These are phyloP conservation scores for Delichon dasypus DNA, from an alignment of 2,797 vertebrate species.

Conservation along the genomic window DNA sequence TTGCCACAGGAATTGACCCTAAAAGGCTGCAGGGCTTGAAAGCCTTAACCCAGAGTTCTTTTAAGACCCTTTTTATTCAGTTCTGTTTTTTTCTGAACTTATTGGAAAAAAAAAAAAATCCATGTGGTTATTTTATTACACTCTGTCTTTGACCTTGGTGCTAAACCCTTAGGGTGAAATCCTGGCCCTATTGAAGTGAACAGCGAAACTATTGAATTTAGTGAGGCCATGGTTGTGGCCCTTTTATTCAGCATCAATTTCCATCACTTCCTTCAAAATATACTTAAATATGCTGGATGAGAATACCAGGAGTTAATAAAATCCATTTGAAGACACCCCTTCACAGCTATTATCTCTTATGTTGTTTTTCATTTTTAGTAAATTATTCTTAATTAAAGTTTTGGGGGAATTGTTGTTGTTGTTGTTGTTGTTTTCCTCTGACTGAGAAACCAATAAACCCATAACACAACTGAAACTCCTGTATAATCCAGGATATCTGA, in stretches of 20 bases:
- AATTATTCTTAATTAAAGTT: not conserved
- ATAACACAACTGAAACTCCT: not conserved
- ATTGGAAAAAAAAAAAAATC: not conserved
- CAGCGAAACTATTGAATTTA: not conserved
- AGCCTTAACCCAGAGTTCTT: not conserved
- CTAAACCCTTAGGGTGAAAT: conserved; percentile 21
- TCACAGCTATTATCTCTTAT: not conserved
- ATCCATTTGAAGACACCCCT: not conserved
- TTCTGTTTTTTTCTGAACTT: not conserved
- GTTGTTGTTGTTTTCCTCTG: not conserved
- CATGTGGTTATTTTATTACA: not conserved
- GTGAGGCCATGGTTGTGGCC: not conserved
- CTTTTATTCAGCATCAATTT: not conserved
- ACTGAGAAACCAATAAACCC: not conserved
- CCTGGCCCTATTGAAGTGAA: not conserved
- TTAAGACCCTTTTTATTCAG: not conserved
- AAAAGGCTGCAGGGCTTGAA: not conserved
- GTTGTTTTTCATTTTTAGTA: not conserved
- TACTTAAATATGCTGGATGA: not conserved
- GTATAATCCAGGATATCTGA: not conserved
- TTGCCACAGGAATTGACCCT: conserved; percentile 19
- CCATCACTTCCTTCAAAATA: not conserved
- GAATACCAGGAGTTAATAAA: not conserved
- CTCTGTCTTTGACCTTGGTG: not conserved
- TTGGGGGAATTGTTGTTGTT: not conserved